Percentiles rank a stretch among this genome's conserved stretches.
Conservation (phyloP, 2,888 invertebrate genomes). For the Leucophenga maculata region DNA sequence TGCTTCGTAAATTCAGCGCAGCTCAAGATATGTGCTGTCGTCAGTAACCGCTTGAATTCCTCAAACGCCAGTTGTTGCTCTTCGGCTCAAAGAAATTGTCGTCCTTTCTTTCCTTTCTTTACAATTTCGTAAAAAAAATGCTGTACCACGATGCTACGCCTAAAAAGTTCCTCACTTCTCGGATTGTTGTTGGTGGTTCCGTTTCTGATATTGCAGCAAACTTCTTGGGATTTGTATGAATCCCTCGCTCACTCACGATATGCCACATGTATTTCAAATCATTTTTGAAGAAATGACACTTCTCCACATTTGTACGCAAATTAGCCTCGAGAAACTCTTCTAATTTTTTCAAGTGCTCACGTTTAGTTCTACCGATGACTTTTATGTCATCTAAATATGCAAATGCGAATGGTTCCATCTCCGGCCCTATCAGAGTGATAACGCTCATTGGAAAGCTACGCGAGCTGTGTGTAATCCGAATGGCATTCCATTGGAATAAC, state of each 20-base stretch:
- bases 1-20: background rate
- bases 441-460: background rate
- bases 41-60: background rate
- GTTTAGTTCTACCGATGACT: background rate
- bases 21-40: background rate
- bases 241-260: background rate
- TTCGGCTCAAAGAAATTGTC: background rate
- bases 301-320: background rate
- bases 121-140: background rate
- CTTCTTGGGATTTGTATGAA: background rate
- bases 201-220: background rate
- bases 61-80: background rate
- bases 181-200: background rate
- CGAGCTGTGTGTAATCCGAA: background rate
- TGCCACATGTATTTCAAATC: background rate
- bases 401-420: background rate
- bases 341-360: background rate
- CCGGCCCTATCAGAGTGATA: background rate
- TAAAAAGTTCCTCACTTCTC: no score
- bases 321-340: background rate
- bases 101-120: background rate
- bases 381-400: background rate
- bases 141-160: background rate
- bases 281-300: background rate
- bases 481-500: conserved; percentile 9